Evolutionary conservation across 2,797 vertebrate genomes (phyloP).

Genomic region (Sebastes diploproa): DNA sequence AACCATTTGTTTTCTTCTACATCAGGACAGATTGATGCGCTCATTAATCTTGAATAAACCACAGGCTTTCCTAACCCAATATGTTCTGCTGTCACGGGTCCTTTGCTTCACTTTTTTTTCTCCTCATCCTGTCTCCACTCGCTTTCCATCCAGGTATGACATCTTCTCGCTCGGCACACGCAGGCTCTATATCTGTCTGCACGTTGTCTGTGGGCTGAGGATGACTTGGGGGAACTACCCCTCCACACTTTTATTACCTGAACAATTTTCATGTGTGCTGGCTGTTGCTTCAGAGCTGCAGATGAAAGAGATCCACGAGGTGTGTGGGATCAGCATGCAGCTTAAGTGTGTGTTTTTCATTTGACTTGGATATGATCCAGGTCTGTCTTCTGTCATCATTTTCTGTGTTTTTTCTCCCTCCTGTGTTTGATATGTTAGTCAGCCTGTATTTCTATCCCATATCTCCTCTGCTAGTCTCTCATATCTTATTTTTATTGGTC

Average conservation of each 20-base stretch:
- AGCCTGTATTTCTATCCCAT: constrained; percentile 11
- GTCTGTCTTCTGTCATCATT: constrained; percentile 53
- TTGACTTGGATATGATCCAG: constrained; percentile 63
- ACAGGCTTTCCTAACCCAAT: constrained; percentile 12
- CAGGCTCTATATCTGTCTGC: constrained; percentile 63
- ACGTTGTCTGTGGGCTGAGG: constrained; percentile 55
- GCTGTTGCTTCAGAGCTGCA: constrained; percentile 41
- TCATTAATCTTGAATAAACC: constrained; percentile 37
- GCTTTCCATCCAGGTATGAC: constrained; percentile 57
- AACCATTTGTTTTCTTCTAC: neutral
- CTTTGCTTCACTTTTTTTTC: constrained; percentile 2
- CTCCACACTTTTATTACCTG: constrained; percentile 56
- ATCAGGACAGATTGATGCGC: constrained; percentile 6
- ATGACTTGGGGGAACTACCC: constrained; percentile 53
- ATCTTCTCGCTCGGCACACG: constrained; percentile 30
- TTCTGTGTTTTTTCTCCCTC: constrained; percentile 11
- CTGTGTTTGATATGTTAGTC: constrained; percentile 40
- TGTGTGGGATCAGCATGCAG: constrained; percentile 57
- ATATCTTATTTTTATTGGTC: constrained; percentile 9
- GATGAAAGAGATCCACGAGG: constrained; percentile 62
- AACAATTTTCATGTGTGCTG: constrained; percentile 45
- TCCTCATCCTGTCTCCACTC: constrained; percentile 56
- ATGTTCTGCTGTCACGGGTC: constrained; percentile 11
- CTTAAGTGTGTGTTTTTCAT: constrained; percentile 56
- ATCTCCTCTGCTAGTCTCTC: constrained; percentile 19